Evolutionary conservation across 2,113 vertebrate species (phyloP).

Genomic region (Benitochromis conjunctus): DNA sequence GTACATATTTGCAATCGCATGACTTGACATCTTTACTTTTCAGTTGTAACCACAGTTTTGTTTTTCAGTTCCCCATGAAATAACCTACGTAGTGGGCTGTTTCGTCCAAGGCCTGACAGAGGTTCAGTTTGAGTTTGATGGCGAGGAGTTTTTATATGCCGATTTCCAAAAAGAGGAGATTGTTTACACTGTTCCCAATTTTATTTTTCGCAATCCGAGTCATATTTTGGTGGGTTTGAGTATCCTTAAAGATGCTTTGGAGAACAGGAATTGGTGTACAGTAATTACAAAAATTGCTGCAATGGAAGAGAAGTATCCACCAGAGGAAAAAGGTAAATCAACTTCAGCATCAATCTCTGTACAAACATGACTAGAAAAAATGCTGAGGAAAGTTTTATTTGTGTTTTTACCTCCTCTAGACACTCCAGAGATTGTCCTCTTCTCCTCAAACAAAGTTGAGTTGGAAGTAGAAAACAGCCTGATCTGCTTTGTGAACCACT

Average conservation of each 20-base stretch:
- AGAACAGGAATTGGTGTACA: neutral
- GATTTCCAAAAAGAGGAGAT: neutral
- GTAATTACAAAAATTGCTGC: neutral
- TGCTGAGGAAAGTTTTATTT: neutral
- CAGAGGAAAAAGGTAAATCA: constrained; percentile 10
- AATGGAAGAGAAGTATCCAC: neutral
- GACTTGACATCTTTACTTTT: neutral
- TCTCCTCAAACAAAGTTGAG: constrained; percentile 34
- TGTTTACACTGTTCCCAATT: neutral
- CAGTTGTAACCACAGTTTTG: neutral
- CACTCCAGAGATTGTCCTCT: constrained; percentile 51
- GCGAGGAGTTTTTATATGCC: constrained; percentile 4
- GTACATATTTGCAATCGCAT: neutral
- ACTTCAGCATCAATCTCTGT: neutral
- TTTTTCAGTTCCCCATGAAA: constrained; percentile 34
- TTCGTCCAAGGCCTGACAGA: neutral
- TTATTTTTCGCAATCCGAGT: neutral
- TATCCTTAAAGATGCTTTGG: neutral
- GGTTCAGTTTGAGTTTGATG: neutral
- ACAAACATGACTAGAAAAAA: neutral
- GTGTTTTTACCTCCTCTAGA: constrained; percentile 30
- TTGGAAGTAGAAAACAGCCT: constrained; percentile 65
- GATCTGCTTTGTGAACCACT: constrained; percentile 66
- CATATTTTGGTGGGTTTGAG: neutral
- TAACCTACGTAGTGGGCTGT: neutral